Percentiles rank a stretch among this genome's conserved stretches.
Conservation (phyloP, 2,113 vertebrate species). For the Telmatochromis brachygnathus region DNA sequence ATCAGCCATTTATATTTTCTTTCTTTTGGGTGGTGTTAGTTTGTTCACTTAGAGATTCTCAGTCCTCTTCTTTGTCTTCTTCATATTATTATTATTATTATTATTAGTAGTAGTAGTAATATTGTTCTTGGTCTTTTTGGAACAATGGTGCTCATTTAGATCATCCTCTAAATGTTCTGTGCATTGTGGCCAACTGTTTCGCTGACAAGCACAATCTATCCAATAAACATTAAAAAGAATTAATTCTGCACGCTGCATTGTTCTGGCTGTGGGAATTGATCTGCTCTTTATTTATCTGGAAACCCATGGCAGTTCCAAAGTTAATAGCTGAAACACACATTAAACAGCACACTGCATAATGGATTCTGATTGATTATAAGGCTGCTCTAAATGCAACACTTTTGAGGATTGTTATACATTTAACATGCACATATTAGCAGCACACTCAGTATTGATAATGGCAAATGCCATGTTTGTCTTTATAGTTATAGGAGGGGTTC, state of each 20-base stretch:
- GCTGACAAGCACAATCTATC: not conserved
- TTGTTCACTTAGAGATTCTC: not conserved
- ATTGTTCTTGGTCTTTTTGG: not conserved
- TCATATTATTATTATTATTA: not conserved
- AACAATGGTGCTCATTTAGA: not conserved
- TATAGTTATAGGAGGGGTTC: not conserved
- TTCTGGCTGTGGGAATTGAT: constrained; percentile 13
- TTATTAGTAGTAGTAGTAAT: rapidly evolving
- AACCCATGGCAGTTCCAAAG: not conserved
- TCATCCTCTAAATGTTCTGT: not conserved
- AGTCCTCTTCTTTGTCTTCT: not conserved
- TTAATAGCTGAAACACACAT: not conserved
- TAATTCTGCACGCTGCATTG: not conserved
- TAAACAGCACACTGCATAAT: not conserved
- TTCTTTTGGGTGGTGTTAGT: not conserved
- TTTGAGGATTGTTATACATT: not conserved
- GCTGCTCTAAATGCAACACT: not conserved
- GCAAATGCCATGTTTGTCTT: not conserved
- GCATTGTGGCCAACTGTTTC: not conserved
- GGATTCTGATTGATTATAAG: not conserved
- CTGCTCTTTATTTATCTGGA: not conserved
- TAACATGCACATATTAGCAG: not conserved
- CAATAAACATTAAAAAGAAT: not conserved
- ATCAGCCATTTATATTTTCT: not conserved
- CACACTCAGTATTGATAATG: not conserved